Conservation (phyloP, 2,888 invertebrate species). For the Andrena camellia region DNA sequence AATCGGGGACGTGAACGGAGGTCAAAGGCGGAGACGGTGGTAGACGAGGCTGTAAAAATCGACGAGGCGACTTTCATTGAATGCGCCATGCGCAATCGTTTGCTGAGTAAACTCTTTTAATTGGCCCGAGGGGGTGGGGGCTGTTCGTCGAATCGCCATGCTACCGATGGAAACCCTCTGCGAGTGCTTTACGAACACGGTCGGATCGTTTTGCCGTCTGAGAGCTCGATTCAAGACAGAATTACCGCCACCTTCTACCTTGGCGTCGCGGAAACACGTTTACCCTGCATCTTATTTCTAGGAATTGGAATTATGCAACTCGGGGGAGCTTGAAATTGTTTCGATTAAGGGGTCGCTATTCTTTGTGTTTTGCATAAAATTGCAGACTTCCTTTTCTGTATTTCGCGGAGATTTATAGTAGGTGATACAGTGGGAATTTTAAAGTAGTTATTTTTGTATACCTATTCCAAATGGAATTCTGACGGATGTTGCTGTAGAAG, state of each 20-base stretch:
- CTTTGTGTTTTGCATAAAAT: neutral
- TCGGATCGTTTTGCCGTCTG: constrained; percentile 25
- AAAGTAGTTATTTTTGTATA: neutral
- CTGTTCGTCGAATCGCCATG: constrained; percentile 36
- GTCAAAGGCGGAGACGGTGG: constrained; percentile 34
- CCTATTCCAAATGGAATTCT: neutral
- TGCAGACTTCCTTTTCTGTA: neutral
- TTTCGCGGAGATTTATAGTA: neutral
- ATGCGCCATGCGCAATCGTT: constrained; percentile 65
- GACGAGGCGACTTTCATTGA: constrained; percentile 51
- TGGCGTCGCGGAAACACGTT: neutral
- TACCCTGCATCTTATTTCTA: neutral
- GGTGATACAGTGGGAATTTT: neutral
- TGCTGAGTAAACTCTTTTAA: constrained; percentile 69
- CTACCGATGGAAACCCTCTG: constrained; percentile 25
- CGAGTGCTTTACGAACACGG: constrained; percentile 42
- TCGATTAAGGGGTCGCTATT: too few species aligned
- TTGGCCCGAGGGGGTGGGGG: constrained; percentile 58
- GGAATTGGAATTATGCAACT: neutral
- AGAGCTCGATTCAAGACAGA: constrained; percentile 26
- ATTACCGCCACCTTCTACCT: constrained; percentile 28
- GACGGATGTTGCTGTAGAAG: neutral
- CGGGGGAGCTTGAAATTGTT: neutral
- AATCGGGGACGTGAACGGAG: constrained; percentile 44
- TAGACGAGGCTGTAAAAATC: constrained; percentile 56